phyloP scores from a whole-genome alignment of 2,113 vertebrate genomes.

The Leucoraja erinaceus region DNA sequence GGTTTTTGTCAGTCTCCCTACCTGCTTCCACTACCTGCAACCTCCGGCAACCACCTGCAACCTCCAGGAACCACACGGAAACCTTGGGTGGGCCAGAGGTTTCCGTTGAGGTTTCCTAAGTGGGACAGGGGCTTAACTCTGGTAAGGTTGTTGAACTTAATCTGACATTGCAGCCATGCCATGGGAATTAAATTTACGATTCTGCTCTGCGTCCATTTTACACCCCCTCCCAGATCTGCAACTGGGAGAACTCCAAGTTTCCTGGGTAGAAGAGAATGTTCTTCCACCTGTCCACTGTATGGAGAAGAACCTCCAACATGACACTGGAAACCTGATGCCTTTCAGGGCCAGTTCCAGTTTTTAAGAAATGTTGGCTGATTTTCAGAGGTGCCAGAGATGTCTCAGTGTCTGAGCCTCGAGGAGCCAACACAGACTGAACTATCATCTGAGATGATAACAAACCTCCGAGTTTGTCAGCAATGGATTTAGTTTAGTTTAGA shows the following conservation, averaged over 20 bases:
- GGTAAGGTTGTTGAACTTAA: too few species aligned
- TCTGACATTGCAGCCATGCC: not conserved
- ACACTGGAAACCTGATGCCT: not conserved
- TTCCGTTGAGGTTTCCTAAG: too few species aligned
- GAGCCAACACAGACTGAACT: not conserved
- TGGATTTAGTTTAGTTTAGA: not conserved
- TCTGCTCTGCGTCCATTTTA: not conserved
- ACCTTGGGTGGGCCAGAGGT: too few species aligned
- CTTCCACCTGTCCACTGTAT: not conserved
- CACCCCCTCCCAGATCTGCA: not conserved
- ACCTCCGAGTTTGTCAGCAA: not conserved
- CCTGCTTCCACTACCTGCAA: too few species aligned
- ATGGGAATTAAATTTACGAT: not conserved
- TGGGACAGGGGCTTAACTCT: too few species aligned
- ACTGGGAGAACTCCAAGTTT: not conserved
- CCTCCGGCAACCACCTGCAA: too few species aligned
- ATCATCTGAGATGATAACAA: not conserved
- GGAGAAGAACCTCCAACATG: not conserved
- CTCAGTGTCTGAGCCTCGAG: too few species aligned
- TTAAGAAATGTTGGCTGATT: not conserved
- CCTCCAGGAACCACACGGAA: too few species aligned
- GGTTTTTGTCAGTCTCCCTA: too few species aligned
- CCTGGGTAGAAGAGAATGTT: not conserved
- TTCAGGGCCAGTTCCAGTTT: not conserved
- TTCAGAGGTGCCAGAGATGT: not conserved